Conservation (phyloP, 92 coral and sea anemone species). For the Palythoa caribaeorum region DNA sequence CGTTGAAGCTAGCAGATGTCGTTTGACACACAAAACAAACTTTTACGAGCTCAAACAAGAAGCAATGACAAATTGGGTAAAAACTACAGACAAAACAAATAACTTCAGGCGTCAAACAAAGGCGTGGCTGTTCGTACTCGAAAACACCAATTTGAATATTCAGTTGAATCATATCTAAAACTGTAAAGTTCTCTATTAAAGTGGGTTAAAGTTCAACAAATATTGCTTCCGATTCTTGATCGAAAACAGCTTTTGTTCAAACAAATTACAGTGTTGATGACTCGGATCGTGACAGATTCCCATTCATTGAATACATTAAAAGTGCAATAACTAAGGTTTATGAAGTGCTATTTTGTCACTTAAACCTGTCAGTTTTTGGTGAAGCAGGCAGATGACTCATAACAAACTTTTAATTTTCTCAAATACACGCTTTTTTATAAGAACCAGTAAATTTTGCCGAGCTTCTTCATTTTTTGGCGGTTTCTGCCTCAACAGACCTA, state of each 20-base stretch:
- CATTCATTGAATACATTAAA: neutral
- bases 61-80: neutral
- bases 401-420: too few relatives aligned
- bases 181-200: neutral
- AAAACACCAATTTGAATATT: neutral
- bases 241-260: neutral
- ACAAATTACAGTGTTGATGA: neutral
- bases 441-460: too few relatives aligned
- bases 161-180: conserved; percentile 2
- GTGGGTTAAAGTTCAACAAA: conserved; percentile 20
- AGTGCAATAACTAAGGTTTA: neutral
- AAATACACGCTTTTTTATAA: too few relatives aligned
- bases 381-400: neutral
- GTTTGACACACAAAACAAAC: neutral
- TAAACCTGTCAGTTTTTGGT: neutral
- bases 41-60: neutral
- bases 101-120: neutral
- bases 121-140: conserved; percentile 3
- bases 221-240: neutral
- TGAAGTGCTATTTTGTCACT: neutral
- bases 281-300: neutral
- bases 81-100: neutral
- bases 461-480: too few relatives aligned
- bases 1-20: neutral
- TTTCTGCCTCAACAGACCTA: too few relatives aligned